Evolutionary conservation across 2,888 invertebrate species (phyloP).

Genomic region (Plutella xylostella): DNA sequence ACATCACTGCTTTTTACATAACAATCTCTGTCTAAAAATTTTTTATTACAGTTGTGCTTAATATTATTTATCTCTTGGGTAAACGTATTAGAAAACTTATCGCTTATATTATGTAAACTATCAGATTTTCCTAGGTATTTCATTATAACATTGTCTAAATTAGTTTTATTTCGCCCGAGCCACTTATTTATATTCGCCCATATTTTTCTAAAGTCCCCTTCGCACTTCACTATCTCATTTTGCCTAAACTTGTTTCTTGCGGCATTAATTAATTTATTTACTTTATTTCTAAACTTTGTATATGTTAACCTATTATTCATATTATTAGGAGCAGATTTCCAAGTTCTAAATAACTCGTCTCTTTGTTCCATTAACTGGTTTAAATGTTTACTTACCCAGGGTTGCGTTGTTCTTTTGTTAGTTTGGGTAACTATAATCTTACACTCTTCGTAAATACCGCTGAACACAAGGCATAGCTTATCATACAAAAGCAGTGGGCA

Average conservation of each 20-base stretch:
- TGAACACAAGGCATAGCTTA: background rate
- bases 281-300: slow-evolving; percentile 12
- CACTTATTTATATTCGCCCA: slow-evolving; percentile 13
- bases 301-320: slow-evolving; percentile 11
- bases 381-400: background rate
- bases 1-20: background rate
- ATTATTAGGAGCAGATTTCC: slow-evolving; percentile 13
- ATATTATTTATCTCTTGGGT: background rate
- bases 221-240: slow-evolving; percentile 9
- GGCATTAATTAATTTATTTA: slow-evolving; percentile 13
- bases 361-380: slow-evolving; percentile 1
- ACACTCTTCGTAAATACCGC: background rate
- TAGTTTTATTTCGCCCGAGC: slow-evolving; percentile 8
- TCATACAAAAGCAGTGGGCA: background rate
- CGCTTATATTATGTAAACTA: background rate
- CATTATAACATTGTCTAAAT: too few relatives aligned
- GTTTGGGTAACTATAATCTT: background rate
- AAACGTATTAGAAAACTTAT: background rate
- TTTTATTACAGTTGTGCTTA: background rate
- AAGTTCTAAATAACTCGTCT: slow-evolving; percentile 11
- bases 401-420: background rate
- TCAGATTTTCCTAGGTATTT: background rate
- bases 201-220: slow-evolving; percentile 9
- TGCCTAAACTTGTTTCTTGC: too few relatives aligned
- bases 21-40: background rate